Evolutionary conservation across 2,797 vertebrate genomes (phyloP).

Genomic region (Tenualosa ilisha): DNA sequence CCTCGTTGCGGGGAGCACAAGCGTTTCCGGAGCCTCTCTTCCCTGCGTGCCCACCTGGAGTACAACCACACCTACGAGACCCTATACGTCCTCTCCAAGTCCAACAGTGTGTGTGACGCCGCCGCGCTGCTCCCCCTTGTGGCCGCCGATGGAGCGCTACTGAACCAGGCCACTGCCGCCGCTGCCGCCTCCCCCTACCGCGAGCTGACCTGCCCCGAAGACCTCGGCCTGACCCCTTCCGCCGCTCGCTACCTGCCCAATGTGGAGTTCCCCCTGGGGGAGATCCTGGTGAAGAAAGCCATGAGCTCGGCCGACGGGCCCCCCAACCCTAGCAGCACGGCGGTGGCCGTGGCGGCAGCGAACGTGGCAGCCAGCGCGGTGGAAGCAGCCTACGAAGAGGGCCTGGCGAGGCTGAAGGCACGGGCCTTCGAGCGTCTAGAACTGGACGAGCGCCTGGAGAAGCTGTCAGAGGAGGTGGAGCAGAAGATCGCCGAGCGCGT

Average conservation of each 20-base stretch:
- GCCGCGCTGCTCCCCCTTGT: conserved; percentile 88
- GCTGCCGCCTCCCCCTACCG: conserved; percentile 78
- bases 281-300: conserved; percentile 88
- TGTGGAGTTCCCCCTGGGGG: conserved; percentile 93
- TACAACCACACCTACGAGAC: conserved; percentile 99
- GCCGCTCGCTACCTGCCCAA: conserved; percentile 89
- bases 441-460: conserved; percentile 92
- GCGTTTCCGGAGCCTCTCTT: conserved; percentile 97
- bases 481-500: conserved; percentile 96
- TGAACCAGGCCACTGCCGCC: conserved; percentile 71
- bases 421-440: conserved; percentile 95
- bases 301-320: conserved; percentile 83
- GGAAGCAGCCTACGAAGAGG: conserved; percentile 93
- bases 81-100: conserved; percentile 97
- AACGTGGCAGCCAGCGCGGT: conserved; percentile 83
- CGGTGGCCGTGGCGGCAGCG: conserved; percentile 83
- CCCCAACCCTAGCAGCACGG: conserved; percentile 79
- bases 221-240: conserved; percentile 80
- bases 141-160: conserved; percentile 80
- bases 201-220: conserved; percentile 89
- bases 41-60: conserved; percentile 93
- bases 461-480: conserved; percentile 96
- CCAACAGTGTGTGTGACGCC: conserved; percentile 95
- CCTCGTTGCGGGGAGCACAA: conserved; percentile 99
- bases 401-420: conserved; percentile 92